Base-by-base conservation (phyloP, 1,140 invertebrate species). In the Papilio dardanus region DNA sequence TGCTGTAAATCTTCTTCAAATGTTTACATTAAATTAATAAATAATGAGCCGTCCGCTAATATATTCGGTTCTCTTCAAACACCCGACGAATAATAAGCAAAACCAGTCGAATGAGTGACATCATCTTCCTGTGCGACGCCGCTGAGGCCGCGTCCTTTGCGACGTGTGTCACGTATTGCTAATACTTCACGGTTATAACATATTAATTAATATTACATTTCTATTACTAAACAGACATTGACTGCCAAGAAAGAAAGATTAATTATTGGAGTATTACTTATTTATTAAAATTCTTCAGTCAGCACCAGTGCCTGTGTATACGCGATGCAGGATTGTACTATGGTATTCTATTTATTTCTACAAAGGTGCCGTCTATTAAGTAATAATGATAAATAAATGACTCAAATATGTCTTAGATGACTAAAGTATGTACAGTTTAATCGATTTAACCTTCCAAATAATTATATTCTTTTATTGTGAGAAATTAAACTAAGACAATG, bases 21-120 rank as follows among this genome's bases (percentile, higher is more conserved):
- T 62, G 33, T 76, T 54, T 68, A 50, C 66, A 46, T 74, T 71
- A 30, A 58, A 73, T 69, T 33, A 46, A 42, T 74, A 74, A 69
- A 81, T 79, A 75, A 71, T 66, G 66, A 76, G 54, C 74, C 74
- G 46, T 35, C 16, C 74, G 50, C 37, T 77, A 79, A 83, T 78
- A 75, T 84, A 77, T 85, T 85, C 77, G 71, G 68, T 78, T 86
- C 75, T 81, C 77, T 77, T 76, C 78, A 85, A 84, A 88, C 89
- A 88, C 83, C 82, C 65, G 78, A 74, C 84, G 88, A 91, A 92
- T 92, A 91, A 85, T 90, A 92, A 92, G 83, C 77, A 82, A 93
- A 92, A 93, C 91, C 91, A 90, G 91, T 93, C 83, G 85, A 88
- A 86, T 83, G 79, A 91, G 88, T 93, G 91, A 93, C 91, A 93